phyloP scores from a whole-genome alignment of 2,113 vertebrate species.

The Campylomormyrus numenius region DNA sequence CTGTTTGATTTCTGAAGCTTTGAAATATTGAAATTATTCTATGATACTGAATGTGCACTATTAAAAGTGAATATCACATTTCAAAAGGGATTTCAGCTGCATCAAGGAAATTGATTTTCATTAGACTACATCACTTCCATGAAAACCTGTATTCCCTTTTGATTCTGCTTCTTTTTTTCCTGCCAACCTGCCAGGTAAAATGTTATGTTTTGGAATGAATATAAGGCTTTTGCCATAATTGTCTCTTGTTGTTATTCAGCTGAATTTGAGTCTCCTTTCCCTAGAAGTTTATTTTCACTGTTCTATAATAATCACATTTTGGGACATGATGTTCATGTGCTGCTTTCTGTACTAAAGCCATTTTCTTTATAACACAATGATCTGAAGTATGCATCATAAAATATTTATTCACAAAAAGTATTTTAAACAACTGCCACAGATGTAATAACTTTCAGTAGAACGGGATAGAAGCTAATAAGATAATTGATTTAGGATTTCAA shows the following conservation, averaged over 20 bases:
- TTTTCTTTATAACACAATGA: not conserved
- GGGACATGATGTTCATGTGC: not conserved
- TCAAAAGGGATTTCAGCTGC: constrained; percentile 33
- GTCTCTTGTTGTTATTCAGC: constrained; percentile 36
- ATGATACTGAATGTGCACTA: constrained; percentile 55
- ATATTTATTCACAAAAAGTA: not conserved
- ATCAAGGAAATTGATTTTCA: constrained; percentile 52
- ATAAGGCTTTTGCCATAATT: constrained; percentile 50
- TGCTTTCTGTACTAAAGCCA: not conserved
- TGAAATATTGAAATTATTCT: constrained; percentile 47
- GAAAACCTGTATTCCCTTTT: constrained; percentile 35
- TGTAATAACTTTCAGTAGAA: not conserved
- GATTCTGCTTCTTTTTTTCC: constrained; percentile 46
- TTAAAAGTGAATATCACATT: constrained; percentile 42
- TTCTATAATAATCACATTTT: not conserved
- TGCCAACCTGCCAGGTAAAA: constrained; percentile 27
- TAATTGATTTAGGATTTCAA: not conserved
- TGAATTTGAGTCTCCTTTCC: constrained; percentile 10
- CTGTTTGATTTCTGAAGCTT: constrained; percentile 54
- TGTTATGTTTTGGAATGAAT: constrained; percentile 55
- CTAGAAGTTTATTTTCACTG: not conserved
- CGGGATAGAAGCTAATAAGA: not conserved
- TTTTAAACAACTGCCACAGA: not conserved
- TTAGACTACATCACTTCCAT: constrained; percentile 41
- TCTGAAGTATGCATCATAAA: not conserved